Evolutionary conservation across 1,140 invertebrate species (phyloP), one percentile per base, ranked within the genome.

Genomic region (Heliconius hermathena): DNA sequence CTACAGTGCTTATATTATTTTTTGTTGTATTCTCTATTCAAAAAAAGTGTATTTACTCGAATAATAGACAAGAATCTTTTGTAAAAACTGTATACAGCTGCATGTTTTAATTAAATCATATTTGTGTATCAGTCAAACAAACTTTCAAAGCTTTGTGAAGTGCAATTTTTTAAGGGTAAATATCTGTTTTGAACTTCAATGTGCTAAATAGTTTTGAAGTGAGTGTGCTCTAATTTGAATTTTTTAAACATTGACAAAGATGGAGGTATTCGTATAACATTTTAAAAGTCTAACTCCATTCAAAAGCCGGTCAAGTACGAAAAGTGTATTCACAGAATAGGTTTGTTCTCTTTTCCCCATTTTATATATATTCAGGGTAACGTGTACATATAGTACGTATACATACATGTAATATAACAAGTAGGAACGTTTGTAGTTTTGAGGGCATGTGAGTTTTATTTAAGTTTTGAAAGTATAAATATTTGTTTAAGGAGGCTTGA

Each of bases 281-380:
- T 66, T 66, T 66, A 16, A 66, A 66, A 29, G 60, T 66, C 60
- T 26, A 13, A 66, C 22, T 60, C 22, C 2, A 66, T 66, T 66
- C 60, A 66, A 66, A 66, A 66, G 60, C 60, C 60, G 60, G 60
- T 66, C 60, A 66, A 66, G 26, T 66, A 66, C 60, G 22, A 66
- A 66, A 29, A 29, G 60, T 66, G 60, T 66, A 66, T 66, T 66
- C 60, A 66, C 60, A 66, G 60, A 66, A 66, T 29, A 66, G 60
- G 60, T 66, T 66, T 66, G 60, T 66, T 66, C 57, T 60, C 57
- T 26, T 66, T 66, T 29, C 26, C 60, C 20, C 26, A 66, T 66
- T 66, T n/a, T 66, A 29, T 8, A 4, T 66, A 29, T 66, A 66
- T 66, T 66, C 26, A 16, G 26, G 26, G 13, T 66, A 66, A 66